Base-by-base conservation (phyloP, 1,140 invertebrate species). In the Neuroterus valhalla region DNA sequence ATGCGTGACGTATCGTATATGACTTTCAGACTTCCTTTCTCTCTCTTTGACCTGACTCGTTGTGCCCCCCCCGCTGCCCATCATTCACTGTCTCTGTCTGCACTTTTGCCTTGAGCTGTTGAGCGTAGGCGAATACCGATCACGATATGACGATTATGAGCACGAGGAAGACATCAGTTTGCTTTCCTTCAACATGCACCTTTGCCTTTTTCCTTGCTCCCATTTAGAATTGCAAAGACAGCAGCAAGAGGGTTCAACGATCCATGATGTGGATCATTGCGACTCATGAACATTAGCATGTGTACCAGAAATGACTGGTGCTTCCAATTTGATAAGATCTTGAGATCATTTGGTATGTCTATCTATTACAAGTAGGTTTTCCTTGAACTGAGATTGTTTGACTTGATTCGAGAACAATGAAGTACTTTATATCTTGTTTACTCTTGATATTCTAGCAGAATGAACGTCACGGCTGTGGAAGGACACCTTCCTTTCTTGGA, bases 401-500 rank as follows among this genome's bases (percentile, higher is more conserved):
- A 1, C 31, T n/a, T 31, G 12, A 38, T 62, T 62, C 23, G 55
- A 62, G 55, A 62, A 62, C 55, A 62, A 62, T 62, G 55, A 38
- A 62, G 52, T 62, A 62, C 52, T 23, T 62, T 14, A 62, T 23
- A 62, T 15, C 55, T 26, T 62, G 21, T 62, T 62, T 62, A 62
- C 55, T 62, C 55, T 62, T 62, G 8, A 62, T 55, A 12, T 31
- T 55, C 19, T 62, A 62, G 21, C 11, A 38, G 31, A 62, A 38
- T 62, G 55, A 62, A 62, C 55, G 55, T 26, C 52, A 26, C 21
- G 52, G 52, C 52, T 62, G 3, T 26, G 23, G 55, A 62, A 62
- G 55, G 55, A 62, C 55, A 62, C 55, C 55, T 62, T 62, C 55
- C 26, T 62, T 62, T 62, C 52, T 62, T 62, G 23, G 55, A 62